phyloP scores from a whole-genome alignment of 1,140 invertebrate genomes.

The Whitmania pigra region DNA sequence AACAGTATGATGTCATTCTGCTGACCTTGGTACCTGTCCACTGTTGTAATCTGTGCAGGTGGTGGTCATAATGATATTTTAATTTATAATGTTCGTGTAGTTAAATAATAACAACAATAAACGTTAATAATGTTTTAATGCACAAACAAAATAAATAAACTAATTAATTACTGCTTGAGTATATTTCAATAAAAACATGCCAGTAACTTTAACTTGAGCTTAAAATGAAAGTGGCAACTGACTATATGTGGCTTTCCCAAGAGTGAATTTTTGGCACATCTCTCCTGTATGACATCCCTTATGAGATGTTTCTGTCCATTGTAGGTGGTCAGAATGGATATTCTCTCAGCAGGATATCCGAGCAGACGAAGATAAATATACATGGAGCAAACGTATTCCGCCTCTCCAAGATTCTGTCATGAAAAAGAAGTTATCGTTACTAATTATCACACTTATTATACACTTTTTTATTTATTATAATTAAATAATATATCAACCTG shows the following conservation, averaged over 20 bases:
- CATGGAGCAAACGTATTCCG: conserved; percentile 90
- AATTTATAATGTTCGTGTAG: background rate
- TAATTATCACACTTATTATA: conserved; percentile 19
- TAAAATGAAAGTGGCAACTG: conserved; percentile 22
- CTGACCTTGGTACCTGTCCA: conserved; percentile 98
- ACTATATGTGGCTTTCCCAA: conserved; percentile 90
- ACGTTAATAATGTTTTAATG: background rate
- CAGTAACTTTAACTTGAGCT: too few relatives aligned
- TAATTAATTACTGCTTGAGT: too few relatives aligned
- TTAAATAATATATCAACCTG: conserved; percentile 50
- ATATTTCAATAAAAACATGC: too few relatives aligned
- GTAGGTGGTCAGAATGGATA: conserved; percentile 97
- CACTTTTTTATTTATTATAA: background rate
- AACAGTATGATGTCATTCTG: conserved; percentile 97
- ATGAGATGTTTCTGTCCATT: conserved; percentile 98
- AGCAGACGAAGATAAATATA: conserved; percentile 98
- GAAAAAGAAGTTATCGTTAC: background rate
- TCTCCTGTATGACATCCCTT: conserved; percentile 80
- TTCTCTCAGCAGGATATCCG: conserved; percentile 91
- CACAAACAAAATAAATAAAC: too few relatives aligned
- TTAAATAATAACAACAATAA: background rate
- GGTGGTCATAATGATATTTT: too few relatives aligned
- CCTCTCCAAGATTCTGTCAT: conserved; percentile 85
- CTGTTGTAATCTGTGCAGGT: conserved; percentile 55
- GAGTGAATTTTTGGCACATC: conserved; percentile 89